A percentile compares a stretch with the other conserved stretches of the same genome.
These are phyloP conservation scores for Trematomus loennbergii DNA, from an alignment of 2,113 vertebrate species.

Conservation along the genomic window DNA sequence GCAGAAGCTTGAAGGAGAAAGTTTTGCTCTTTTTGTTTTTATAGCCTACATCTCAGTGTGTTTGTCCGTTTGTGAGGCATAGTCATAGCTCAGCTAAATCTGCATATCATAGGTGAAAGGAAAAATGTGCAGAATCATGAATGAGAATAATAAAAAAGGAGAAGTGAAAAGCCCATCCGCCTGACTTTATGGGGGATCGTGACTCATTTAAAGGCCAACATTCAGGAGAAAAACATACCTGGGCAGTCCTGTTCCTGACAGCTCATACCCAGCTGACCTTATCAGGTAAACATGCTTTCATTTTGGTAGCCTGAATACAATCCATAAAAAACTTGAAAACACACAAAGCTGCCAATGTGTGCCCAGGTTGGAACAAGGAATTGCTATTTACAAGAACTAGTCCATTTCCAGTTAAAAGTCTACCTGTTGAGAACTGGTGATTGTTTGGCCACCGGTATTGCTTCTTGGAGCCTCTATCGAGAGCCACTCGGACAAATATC, in stretches of 20 bases:
- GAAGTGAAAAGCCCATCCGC: neutral
- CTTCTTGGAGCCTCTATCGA: too few species aligned
- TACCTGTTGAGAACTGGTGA: too few species aligned
- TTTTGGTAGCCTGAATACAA: neutral
- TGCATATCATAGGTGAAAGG: neutral
- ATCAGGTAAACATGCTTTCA: neutral
- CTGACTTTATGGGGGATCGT: neutral
- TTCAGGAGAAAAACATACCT: neutral
- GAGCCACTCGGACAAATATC: too few species aligned
- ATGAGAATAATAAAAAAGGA: neutral
- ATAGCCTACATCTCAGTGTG: neutral
- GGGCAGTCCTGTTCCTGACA: neutral
- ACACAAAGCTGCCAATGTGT: neutral
- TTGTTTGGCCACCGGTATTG: too few species aligned
- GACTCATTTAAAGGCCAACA: constrained; percentile 3
- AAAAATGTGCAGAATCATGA: neutral
- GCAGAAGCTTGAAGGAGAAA: neutral
- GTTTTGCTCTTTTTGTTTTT: neutral
- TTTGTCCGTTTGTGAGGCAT: neutral
- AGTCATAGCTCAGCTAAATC: neutral
- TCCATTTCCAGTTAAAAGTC: too few species aligned
- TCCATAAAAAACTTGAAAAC: neutral
- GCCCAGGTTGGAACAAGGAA: neutral
- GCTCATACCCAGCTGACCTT: neutral
- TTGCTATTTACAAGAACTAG: neutral